phyloP scores from a whole-genome alignment of 2,888 invertebrate genomes.

The Aphidius colemani region DNA sequence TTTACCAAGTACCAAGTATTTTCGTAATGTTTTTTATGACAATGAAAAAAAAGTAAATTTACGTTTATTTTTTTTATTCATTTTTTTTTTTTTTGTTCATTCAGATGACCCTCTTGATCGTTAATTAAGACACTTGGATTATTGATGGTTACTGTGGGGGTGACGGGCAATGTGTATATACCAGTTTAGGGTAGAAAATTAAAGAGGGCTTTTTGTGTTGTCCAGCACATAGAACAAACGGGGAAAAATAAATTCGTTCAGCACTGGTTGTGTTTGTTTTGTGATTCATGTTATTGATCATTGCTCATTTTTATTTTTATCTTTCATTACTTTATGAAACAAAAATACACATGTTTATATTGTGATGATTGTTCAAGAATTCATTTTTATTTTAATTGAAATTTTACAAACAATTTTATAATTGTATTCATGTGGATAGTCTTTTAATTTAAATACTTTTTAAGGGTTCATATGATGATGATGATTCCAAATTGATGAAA shows the following conservation, averaged over 20 bases:
- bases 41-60: too few species aligned
- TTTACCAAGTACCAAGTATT: neutral
- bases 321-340: neutral
- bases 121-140: conserved; percentile 53
- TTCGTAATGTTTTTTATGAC: too few species aligned
- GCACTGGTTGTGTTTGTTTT: conserved; percentile 45
- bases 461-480: too few species aligned
- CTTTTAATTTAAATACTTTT: too few species aligned
- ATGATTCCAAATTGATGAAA: too few species aligned
- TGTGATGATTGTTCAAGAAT: neutral
- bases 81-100: conserved; percentile 8
- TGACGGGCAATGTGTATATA: too few species aligned
- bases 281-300: conserved; percentile 52
- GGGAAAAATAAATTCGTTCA: conserved; percentile 44
- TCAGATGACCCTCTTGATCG: conserved; percentile 30
- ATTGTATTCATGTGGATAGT: too few species aligned
- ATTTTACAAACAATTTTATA: too few species aligned
- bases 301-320: conserved; percentile 28
- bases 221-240: conserved; percentile 27
- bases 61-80: too few species aligned
- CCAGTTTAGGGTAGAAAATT: conserved; percentile 4
- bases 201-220: conserved; percentile 33
- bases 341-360: neutral
- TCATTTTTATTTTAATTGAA: neutral
- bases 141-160: conserved; percentile 29